Evolutionary conservation across 1,140 invertebrate genomes (phyloP), one percentile per base, ranked within the genome.

Genomic region (Drosophila bipectinata): DNA sequence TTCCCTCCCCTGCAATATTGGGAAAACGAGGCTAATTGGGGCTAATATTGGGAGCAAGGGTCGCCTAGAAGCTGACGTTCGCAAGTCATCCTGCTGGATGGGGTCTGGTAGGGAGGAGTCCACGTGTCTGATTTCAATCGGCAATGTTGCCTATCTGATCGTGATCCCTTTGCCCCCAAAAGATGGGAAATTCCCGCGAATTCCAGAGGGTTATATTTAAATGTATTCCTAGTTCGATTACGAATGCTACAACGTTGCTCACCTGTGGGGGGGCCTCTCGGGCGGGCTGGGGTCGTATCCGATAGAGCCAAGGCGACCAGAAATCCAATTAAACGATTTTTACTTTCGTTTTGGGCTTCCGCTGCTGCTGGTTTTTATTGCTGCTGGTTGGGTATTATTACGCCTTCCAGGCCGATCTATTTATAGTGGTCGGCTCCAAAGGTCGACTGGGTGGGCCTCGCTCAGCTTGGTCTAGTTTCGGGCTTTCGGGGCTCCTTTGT

Each of bases 301-400:
- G 41, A 56, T 64, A 63, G 62, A 62, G 45, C 41, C 76, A 66
- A 76, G 62, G 55, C 47, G 62, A 55, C 56, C 41, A 51, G 53
- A 76, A 85, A 87, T 87, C 82, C 82, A 87, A 87, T 87, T 87
- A 88, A 87, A 76, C 67, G 61, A 54, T 57, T 64, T 57, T 41
- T 37, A 58, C 32, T 68, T 58, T 34, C 44, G 24, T 60, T 60
- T 34, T n/a, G 15, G 15, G 39, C 37, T 12, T 48, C 34, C 55
- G 41, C 32, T 62, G 12, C 39, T 44, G 39, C 24, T 12, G 30
- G 10, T 7, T 51, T 58, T 56, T 48, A 47, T 54, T 72, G 55
- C 18, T 18, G 18, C 18, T 18, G 18, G 18, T 53, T 28, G 26
- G 26, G 26, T 53, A 37, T 52, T 41, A 48, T 37, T 37, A 51